Evolutionary conservation across 92 coral and sea anemone genomes (phyloP).

Genomic region (Galaxea fascicularis): DNA sequence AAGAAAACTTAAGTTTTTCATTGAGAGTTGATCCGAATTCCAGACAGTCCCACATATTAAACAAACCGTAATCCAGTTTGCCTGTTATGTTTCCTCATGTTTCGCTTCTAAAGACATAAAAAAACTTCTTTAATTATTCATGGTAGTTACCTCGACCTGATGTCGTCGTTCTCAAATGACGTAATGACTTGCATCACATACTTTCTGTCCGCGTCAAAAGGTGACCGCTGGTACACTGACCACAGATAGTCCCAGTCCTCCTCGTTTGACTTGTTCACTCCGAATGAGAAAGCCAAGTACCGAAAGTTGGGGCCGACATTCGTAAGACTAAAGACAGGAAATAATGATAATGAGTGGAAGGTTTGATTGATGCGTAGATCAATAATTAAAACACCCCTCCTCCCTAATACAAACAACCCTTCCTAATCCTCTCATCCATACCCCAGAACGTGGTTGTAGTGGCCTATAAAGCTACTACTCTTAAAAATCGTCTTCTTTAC

Average conservation of each 20-base stretch:
- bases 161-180: conserved; percentile 55
- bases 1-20: too few species aligned
- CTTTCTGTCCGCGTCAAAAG: conserved; percentile 73
- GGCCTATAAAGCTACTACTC: too few species aligned
- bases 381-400: background rate
- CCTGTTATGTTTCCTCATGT: too few species aligned
- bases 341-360: background rate
- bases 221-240: conserved; percentile 66
- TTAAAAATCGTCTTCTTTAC: too few species aligned
- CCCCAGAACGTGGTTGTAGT: too few species aligned
- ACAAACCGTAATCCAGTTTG: too few species aligned
- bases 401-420: background rate
- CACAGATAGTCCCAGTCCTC: conserved; percentile 79
- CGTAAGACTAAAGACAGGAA: conserved; percentile 15
- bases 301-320: conserved; percentile 66
- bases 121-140: background rate
- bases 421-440: too few species aligned
- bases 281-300: conserved; percentile 63
- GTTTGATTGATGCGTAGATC: too few species aligned
- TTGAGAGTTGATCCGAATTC: too few species aligned
- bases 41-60: too few species aligned
- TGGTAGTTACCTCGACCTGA: conserved; percentile 43
- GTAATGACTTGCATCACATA: conserved; percentile 60
- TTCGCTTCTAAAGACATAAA: background rate
- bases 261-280: conserved; percentile 68